Percentiles rank a stretch among this genome's conserved stretches.
These are phyloP conservation scores for Petrocephalus schoutedeni DNA, from an alignment of 2,797 vertebrate genomes.

Conservation along the genomic window DNA sequence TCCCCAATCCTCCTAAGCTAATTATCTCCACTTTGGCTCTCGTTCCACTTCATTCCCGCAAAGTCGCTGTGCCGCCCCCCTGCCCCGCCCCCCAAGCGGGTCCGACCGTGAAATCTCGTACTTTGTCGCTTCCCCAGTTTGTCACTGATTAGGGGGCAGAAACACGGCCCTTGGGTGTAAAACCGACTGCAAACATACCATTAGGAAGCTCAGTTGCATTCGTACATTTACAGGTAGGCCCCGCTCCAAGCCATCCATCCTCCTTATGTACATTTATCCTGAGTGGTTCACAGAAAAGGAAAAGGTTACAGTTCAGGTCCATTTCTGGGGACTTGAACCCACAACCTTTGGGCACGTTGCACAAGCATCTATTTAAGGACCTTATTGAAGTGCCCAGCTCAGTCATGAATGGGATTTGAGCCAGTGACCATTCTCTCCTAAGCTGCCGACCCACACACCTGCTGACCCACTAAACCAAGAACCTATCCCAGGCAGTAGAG, in stretches of 20 bases:
- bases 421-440: background rate
- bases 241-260: background rate
- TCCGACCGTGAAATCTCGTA: background rate
- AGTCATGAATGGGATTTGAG: background rate
- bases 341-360: background rate
- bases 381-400: background rate
- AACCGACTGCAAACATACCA: background rate
- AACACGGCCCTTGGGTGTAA: background rate
- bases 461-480: background rate
- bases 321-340: background rate
- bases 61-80: conserved; percentile 30
- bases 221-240: background rate
- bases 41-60: conserved; percentile 44
- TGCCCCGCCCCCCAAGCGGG: background rate
- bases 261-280: background rate
- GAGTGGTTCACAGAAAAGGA: background rate
- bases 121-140: background rate
- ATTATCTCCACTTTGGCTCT: conserved; percentile 55
- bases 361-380: background rate
- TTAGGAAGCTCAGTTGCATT: background rate
- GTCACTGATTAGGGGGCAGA: background rate
- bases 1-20: conserved; percentile 61
- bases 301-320: background rate
- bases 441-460: background rate
- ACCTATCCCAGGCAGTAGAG: background rate